These are phyloP conservation scores for Kryptolebias marmoratus DNA, from an alignment of 2,113 vertebrate genomes.

Conservation along the genomic window DNA sequence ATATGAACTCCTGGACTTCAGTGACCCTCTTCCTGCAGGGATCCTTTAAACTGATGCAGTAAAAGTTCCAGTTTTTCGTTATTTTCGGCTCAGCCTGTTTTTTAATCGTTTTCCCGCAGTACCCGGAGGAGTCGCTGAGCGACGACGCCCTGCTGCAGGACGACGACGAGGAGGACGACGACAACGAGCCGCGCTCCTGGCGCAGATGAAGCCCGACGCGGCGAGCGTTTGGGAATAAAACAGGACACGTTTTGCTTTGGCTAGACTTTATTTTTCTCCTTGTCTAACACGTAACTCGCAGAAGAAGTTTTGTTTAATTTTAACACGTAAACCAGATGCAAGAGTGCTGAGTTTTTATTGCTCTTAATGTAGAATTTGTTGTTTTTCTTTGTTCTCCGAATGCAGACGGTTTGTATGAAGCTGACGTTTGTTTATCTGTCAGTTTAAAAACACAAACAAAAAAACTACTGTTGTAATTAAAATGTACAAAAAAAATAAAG, in stretches of 20 bases:
- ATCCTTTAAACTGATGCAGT: constrained; percentile 10
- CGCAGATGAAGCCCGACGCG: constrained; percentile 88
- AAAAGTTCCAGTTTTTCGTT: neutral
- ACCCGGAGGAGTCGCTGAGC: constrained; percentile 92
- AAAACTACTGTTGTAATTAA: constrained; percentile 58
- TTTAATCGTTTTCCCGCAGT: constrained; percentile 74
- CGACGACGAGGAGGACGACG: constrained; percentile 97
- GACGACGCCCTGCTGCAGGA: constrained; percentile 95
- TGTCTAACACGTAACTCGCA: constrained; percentile 49
- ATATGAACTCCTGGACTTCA: neutral
- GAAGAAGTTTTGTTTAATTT: constrained; percentile 85
- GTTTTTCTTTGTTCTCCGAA: constrained; percentile 71
- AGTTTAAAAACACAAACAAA: constrained; percentile 69
- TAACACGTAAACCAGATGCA: constrained; percentile 75
- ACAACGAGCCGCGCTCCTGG: constrained; percentile 96
- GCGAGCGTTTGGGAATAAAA: constrained; percentile 41
- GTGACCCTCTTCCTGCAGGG: neutral
- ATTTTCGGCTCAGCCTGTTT: too few species aligned
- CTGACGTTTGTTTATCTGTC: constrained; percentile 83
- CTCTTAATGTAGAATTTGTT: constrained; percentile 65
- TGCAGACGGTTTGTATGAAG: constrained; percentile 84
- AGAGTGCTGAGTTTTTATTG: constrained; percentile 59
- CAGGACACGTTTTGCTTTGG: constrained; percentile 56
- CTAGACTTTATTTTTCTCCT: constrained; percentile 21
- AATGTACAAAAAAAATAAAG: constrained; percentile 95